phyloP scores from a whole-genome alignment of 2,797 vertebrate genomes.

The Squalus acanthias region DNA sequence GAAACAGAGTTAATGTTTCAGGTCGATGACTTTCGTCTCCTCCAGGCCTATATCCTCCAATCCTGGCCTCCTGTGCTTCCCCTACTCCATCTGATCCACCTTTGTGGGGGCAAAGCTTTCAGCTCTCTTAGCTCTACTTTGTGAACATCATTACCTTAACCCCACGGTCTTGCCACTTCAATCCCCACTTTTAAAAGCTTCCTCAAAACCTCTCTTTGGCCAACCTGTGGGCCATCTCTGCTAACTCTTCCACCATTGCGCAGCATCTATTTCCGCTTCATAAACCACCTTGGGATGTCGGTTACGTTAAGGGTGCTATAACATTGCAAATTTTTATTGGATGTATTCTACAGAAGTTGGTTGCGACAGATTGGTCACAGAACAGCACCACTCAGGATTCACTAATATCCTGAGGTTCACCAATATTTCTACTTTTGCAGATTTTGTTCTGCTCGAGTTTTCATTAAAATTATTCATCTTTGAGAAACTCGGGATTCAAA shows the following conservation, averaged over 20 bases:
- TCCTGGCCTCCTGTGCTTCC: not conserved
- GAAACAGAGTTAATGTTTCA: too few relatives aligned
- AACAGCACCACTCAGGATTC: not conserved
- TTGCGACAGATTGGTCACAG: not conserved
- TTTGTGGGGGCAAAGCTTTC: not conserved
- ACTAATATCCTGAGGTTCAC: not conserved
- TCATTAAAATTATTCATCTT: not conserved
- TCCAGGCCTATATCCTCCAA: too few relatives aligned
- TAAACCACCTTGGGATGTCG: not conserved
- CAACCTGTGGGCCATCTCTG: not conserved
- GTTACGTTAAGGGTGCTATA: not conserved
- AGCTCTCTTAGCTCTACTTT: not conserved
- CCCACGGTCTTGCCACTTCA: not conserved
- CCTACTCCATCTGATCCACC: not conserved
- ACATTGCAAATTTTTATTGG: not conserved
- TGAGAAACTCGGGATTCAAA: not conserved
- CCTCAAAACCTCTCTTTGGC: not conserved
- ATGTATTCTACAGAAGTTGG: not conserved
- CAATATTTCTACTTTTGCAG: not conserved
- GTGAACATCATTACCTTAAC: not conserved
- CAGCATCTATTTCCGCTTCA: not conserved
- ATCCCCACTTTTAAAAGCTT: not conserved
- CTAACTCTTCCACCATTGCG: not conserved
- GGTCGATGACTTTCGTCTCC: not conserved
- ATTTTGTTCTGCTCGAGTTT: not conserved